These are phyloP conservation scores for Strigamia crassipes DNA, from an alignment of 2,888 invertebrate genomes.

Conservation along the genomic window DNA sequence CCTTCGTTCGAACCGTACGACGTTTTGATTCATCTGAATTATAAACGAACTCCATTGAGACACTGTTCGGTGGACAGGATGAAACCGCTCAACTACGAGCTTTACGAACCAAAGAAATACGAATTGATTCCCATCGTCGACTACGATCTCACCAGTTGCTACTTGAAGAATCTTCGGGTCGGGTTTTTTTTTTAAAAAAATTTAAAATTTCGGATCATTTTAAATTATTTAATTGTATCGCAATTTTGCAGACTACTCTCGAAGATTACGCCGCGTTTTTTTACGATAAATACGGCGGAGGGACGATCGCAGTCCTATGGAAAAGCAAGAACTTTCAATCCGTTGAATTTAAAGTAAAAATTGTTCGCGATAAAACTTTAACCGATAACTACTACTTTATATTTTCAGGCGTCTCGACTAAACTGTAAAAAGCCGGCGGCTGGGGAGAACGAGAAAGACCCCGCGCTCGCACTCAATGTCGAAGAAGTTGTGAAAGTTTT, in stretches of 20 bases:
- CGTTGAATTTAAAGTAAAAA: constrained; percentile 73
- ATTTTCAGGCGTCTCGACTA: neutral
- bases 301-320: constrained; percentile 81
- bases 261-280: constrained; percentile 82
- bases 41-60: constrained; percentile 47
- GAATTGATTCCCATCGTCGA: constrained; percentile 71
- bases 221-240: too few relatives aligned
- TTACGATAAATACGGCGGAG: constrained; percentile 85
- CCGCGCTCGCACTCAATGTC: constrained; percentile 64
- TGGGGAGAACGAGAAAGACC: constrained; percentile 53
- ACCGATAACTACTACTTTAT: neutral
- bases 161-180: constrained; percentile 76
- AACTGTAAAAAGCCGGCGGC: neutral
- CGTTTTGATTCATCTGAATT: constrained; percentile 71
- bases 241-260: constrained; percentile 56
- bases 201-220: too few relatives aligned
- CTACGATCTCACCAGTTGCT: constrained; percentile 74
- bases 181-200: constrained; percentile 54
- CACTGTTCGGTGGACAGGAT: neutral
- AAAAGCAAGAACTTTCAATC: constrained; percentile 69
- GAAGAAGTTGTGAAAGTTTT: constrained; percentile 75
- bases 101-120: constrained; percentile 49
- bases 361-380: neutral
- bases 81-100: neutral
- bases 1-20: constrained; percentile 74